phyloP scores from a whole-genome alignment of 1,140 invertebrate genomes.

The Parasteatoda tepidariorum region DNA sequence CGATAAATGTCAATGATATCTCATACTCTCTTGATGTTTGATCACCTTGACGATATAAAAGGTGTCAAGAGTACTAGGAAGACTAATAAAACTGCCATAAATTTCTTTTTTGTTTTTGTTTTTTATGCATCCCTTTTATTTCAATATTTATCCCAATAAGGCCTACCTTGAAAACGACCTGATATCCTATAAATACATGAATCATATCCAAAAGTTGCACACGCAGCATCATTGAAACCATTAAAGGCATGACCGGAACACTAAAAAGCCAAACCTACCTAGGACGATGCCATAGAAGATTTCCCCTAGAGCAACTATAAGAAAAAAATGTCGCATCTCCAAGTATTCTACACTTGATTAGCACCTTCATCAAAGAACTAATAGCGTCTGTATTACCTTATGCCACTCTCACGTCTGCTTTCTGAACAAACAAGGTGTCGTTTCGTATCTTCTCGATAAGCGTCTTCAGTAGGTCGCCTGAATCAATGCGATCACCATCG shows the following conservation, averaged over 20 bases:
- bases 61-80: no score
- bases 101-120: no score
- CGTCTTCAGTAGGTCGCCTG: slow-evolving; percentile 11
- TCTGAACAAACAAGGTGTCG: slow-evolving; percentile 34
- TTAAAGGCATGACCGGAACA: background rate
- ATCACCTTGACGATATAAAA: no score
- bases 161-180: no score
- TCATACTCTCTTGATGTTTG: no score
- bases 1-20: no score
- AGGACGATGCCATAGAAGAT: slow-evolving; percentile 25
- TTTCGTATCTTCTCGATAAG: background rate
- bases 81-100: no score
- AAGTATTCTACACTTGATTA: slow-evolving; percentile 12
- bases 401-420: background rate
- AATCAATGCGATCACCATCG: slow-evolving; percentile 4
- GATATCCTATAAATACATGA: background rate
- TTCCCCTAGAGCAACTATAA: slow-evolving; percentile 10
- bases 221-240: background rate
- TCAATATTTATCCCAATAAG: no score
- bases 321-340: slow-evolving; percentile 35
- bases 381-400: slow-evolving; percentile 7
- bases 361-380: background rate
- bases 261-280: slow-evolving; percentile 20
- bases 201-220: background rate
- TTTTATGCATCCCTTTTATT: no score